A percentile compares a stretch with the other conserved stretches of the same genome.
Evolutionary conservation across 2,888 invertebrate genomes (phyloP).

Genomic region (Athalia circularis): DNA sequence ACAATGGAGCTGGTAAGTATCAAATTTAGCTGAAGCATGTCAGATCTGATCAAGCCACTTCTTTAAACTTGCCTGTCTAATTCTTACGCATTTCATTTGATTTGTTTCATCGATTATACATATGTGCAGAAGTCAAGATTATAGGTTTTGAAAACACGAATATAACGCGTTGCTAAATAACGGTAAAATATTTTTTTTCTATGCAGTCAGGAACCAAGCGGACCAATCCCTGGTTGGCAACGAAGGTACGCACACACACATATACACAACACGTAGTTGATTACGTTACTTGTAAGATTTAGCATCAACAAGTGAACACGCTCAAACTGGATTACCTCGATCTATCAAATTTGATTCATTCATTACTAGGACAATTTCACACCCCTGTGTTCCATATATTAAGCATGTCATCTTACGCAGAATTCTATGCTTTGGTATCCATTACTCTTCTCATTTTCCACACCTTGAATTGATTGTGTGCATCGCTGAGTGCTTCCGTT

Average conservation of each 20-base stretch:
- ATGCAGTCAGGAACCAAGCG: slow-evolving; percentile 76
- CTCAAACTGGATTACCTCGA: too few relatives aligned
- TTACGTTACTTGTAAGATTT: neutral
- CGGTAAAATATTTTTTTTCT: slow-evolving; percentile 61
- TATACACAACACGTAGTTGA: neutral
- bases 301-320: too few relatives aligned
- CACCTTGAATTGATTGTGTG: too few relatives aligned
- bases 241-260: slow-evolving; percentile 76
- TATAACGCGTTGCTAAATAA: neutral
- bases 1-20: slow-evolving; percentile 81
- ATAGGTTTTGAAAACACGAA: neutral
- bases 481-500: too few relatives aligned
- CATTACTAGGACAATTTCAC: too few relatives aligned
- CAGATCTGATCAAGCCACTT: neutral
- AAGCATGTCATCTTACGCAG: too few relatives aligned
- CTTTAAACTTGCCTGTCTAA: neutral
- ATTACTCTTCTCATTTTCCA: too few relatives aligned
- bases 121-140: too few relatives aligned
- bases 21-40: neutral
- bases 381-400: too few relatives aligned
- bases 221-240: slow-evolving; percentile 77
- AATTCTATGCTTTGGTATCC: too few relatives aligned
- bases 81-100: neutral
- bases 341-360: too few relatives aligned
- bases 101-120: neutral